Conservation (phyloP, 2,113 vertebrate genomes). For the Conger conger region DNA sequence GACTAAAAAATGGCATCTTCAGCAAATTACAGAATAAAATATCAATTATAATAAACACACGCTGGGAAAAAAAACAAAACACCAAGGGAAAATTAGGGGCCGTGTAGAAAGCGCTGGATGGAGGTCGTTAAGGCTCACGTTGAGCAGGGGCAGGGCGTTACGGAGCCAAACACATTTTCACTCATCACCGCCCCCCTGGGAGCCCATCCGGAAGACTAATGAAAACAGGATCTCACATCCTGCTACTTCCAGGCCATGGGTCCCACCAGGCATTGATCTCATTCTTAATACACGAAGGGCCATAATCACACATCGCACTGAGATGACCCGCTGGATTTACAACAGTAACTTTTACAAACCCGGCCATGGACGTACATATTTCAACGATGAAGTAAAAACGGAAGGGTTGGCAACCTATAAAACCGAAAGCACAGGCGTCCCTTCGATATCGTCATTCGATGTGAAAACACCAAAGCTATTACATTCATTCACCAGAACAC, state of each 20-base stretch:
- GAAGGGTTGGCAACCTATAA: neutral
- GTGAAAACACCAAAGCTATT: neutral
- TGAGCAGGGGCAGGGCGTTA: neutral
- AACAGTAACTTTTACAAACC: slow-evolving; percentile 14
- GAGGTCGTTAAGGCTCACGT: neutral
- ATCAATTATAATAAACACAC: slow-evolving; percentile 33
- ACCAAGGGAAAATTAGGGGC: neutral
- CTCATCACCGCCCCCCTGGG: neutral
- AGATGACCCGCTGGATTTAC: slow-evolving; percentile 12
- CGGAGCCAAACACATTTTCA: neutral
- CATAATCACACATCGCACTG: neutral
- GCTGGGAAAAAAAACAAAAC: slow-evolving; percentile 4
- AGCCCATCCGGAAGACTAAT: neutral
- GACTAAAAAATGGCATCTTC: slow-evolving; percentile 22
- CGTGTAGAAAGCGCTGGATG: neutral
- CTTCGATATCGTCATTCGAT: neutral
- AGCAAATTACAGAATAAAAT: slow-evolving; percentile 18
- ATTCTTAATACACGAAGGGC: neutral
- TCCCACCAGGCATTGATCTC: neutral
- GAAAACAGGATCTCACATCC: neutral
- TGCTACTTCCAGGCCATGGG: neutral
- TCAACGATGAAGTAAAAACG: neutral
- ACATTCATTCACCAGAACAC: neutral
- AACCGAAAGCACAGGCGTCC: neutral
- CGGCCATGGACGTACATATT: neutral